phyloP scores from a whole-genome alignment of 2,797 vertebrate genomes.

The Tympanoctomys barrerae region DNA sequence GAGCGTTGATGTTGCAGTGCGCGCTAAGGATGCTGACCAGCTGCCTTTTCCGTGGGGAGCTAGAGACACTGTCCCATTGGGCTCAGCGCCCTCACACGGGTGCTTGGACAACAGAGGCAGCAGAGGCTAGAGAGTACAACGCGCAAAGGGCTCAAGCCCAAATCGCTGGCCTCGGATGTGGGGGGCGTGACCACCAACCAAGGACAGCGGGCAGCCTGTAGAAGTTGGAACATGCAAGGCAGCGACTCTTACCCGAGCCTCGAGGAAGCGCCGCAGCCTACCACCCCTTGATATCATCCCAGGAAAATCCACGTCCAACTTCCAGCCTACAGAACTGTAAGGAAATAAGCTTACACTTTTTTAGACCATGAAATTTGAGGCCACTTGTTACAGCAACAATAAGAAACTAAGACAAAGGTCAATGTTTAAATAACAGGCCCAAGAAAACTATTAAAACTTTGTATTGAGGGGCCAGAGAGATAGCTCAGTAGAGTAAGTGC shows the following conservation, averaged over 20 bases:
- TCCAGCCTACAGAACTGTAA: neutral
- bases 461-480: neutral
- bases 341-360: neutral
- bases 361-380: neutral
- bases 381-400: neutral
- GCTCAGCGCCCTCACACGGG: neutral
- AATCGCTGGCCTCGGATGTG: neutral
- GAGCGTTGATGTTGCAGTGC: neutral
- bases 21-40: neutral
- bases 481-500: too few species aligned
- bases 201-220: neutral
- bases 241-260: neutral
- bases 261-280: neutral
- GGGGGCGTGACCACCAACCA: neutral
- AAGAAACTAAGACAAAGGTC: conserved; percentile 23
- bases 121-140: neutral
- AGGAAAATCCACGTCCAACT: neutral
- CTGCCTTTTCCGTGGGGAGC: neutral
- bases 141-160: neutral
- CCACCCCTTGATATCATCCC: conserved; percentile 5
- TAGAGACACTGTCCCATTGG: neutral
- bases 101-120: neutral
- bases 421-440: neutral
- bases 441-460: neutral
- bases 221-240: neutral